A percentile compares a stretch with the other conserved stretches of the same genome.
These are phyloP conservation scores for Drepanosiphum platanoidis DNA, from an alignment of 2,888 invertebrate species.

Conservation along the genomic window DNA sequence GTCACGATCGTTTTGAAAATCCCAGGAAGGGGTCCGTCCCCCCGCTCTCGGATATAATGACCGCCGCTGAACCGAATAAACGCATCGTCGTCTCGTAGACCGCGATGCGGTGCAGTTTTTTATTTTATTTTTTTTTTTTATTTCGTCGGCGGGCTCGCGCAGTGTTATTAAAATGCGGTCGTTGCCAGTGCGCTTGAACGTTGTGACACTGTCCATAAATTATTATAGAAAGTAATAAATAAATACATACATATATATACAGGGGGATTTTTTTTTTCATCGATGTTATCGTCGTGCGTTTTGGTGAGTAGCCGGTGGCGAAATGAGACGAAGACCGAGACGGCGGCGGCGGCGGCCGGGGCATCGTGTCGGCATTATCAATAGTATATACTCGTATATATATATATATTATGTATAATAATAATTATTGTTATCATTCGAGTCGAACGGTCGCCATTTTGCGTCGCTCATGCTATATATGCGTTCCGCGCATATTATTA, in stretches of 20 bases:
- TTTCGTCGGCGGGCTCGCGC: not conserved
- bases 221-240: constrained; percentile 32
- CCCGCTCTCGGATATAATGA: not conserved
- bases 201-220: constrained; percentile 41
- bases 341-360: not conserved
- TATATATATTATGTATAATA: not conserved
- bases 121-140: too few species aligned
- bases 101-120: not conserved
- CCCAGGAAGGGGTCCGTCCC: too few species aligned
- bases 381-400: not conserved
- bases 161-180: constrained; percentile 4
- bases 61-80: not conserved
- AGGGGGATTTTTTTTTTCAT: not conserved
- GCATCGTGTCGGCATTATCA: constrained; percentile 6
- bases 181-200: constrained; percentile 5
- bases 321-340: not conserved
- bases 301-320: constrained; percentile 7
- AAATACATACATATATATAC: not conserved
- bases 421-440: constrained; percentile 8
- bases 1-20: too few species aligned
- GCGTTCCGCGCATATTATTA: not conserved
- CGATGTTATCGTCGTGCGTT: constrained; percentile 28
- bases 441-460: not conserved
- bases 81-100: not conserved
- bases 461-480: not conserved